phyloP scores from a whole-genome alignment of 1,140 invertebrate species.

The Drosophila carrolli region DNA sequence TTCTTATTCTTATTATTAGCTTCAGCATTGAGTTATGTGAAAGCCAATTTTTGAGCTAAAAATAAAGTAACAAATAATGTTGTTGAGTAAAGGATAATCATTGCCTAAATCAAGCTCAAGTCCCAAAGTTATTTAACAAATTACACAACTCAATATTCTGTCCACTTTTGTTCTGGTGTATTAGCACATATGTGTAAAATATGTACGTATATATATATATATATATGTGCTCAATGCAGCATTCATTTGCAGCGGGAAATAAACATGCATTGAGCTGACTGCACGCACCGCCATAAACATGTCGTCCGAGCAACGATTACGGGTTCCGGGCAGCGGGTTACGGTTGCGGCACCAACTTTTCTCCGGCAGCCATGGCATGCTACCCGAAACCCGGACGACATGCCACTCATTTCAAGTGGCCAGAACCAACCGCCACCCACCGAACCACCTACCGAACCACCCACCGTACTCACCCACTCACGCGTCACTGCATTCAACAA shows the following conservation, averaged over 20 bases:
- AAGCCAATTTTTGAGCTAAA: no score
- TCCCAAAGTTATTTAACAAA: no score
- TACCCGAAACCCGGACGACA: slow-evolving; percentile 62
- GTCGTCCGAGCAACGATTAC: slow-evolving; percentile 46
- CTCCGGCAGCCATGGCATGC: slow-evolving; percentile 46
- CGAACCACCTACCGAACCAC: neutral
- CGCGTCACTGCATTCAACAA: slow-evolving; percentile 71
- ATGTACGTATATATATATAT: neutral
- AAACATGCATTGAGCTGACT: slow-evolving; percentile 67
- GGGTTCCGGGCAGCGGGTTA: slow-evolving; percentile 4
- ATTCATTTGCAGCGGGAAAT: slow-evolving; percentile 59
- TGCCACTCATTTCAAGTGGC: slow-evolving; percentile 68
- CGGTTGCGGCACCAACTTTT: slow-evolving; percentile 1
- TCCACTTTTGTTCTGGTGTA: neutral
- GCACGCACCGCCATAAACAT: slow-evolving; percentile 73
- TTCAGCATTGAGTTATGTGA: no score
- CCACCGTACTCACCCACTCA: slow-evolving; percentile 12
- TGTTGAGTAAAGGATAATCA: no score
- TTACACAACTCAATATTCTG: no score
- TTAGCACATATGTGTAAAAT: slow-evolving; percentile 6
- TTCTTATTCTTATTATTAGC: no score
- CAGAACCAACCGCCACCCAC: slow-evolving; percentile 11
- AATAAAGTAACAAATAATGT: no score
- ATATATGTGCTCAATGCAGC: slow-evolving; percentile 42
- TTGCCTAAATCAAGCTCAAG: no score